phyloP scores from a whole-genome alignment of 2,797 vertebrate genomes.

The Sylvilagus floridanus region DNA sequence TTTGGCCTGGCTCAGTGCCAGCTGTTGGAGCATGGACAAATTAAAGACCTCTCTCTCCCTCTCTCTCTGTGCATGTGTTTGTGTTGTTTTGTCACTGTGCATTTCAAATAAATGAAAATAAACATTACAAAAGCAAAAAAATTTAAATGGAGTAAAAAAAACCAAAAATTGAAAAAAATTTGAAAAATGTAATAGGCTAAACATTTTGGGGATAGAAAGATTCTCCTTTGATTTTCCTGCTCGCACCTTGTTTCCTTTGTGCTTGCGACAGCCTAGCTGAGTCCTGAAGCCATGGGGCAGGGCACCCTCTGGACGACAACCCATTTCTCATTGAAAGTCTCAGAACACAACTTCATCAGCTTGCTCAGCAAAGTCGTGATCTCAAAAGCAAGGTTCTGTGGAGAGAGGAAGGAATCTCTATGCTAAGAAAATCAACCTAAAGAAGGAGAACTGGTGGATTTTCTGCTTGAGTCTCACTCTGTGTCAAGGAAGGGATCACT shows the following conservation, averaged over 20 bases:
- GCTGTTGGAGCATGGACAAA: too few species aligned
- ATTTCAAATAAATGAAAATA: too few species aligned
- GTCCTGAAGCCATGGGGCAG: neutral
- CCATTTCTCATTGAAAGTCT: fast-evolving
- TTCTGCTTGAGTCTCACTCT: neutral
- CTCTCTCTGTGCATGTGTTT: too few species aligned
- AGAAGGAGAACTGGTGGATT: neutral
- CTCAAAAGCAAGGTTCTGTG: neutral
- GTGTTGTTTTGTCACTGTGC: too few species aligned
- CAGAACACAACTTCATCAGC: too few species aligned
- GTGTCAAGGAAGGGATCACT: neutral
- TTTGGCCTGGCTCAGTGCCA: too few species aligned
- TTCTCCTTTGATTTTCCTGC: neutral
- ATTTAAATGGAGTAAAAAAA: too few species aligned
- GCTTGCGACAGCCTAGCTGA: neutral
- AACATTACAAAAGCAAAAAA: too few species aligned
- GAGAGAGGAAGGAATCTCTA: neutral
- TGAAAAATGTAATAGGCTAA: neutral
- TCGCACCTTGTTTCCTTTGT: neutral
- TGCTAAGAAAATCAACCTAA: neutral
- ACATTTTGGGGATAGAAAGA: neutral
- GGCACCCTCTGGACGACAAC: neutral
- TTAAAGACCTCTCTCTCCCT: too few species aligned
- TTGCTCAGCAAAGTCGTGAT: neutral
- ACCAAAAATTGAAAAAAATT: neutral